Base-by-base conservation (phyloP, 2,113 vertebrate species). In the Edolisoma coerulescens region DNA sequence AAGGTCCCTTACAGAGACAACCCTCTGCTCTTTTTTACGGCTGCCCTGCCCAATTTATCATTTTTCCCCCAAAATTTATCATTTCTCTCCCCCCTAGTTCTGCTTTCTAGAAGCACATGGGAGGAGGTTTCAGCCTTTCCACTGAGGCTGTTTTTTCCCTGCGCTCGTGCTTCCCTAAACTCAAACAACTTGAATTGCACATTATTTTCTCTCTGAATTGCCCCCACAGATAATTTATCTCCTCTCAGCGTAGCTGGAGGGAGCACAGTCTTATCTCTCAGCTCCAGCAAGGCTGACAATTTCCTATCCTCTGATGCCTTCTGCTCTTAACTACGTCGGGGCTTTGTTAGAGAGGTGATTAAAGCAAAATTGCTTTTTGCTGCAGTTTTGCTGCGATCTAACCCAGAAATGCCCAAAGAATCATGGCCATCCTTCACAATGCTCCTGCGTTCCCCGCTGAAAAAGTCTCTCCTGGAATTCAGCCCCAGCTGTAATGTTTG, bases 241-340 rank as follows among this genome's bases (percentile, higher is more conserved):
- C 52, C 70, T 83, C 64, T 91, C 19, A 65, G 90, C 4, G 27
- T 33, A 73, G 89, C 91, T 65, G 35, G 30, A 89, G 54, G 50
- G 67, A 93, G 67, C 11, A 94, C 84, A 96, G 77, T 94, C 94
- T 96, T 97, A 96, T 96, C 91, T 97, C 87, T 61, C 84, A 96
- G 93, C 63, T 82, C 87, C 95, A 95, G 96, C 89, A 91, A 93
- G 17, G 57, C 91, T 50, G 74, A 93, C 87, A 83, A 76, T 96
- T 95, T 91, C 91, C 84, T 79, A 89, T 73, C 94, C 89, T 69
- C 87, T 79, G 60, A 92, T 90, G 74, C 84, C 83, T 92, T 63
- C 87, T 93, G 89, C 84, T 90, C 81, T 61, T 93, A 49, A 52
- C 89, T 75, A 4, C 27, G 37, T 69, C 4, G 26, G 39, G 49